These are phyloP conservation scores for Drosophila leonis DNA, from an alignment of 2,888 invertebrate species.

Conservation along the genomic window DNA sequence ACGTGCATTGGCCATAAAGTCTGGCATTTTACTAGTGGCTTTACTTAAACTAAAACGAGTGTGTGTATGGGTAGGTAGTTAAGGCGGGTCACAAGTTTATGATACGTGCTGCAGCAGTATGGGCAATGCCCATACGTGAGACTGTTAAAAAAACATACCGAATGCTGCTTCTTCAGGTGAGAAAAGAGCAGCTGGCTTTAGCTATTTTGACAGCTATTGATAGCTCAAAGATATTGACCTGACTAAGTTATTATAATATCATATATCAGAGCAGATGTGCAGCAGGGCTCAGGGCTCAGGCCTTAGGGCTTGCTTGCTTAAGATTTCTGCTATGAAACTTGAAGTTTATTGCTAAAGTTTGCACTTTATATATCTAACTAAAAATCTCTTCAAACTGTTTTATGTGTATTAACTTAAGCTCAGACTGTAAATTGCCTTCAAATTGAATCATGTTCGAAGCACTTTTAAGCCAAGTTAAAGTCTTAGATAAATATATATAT, in stretches of 20 bases:
- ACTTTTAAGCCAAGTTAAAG: not conserved
- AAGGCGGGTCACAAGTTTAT: conserved; percentile 22
- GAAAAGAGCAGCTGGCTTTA: conserved; percentile 8
- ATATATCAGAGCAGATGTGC: conserved; percentile 5
- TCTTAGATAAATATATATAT: not conserved
- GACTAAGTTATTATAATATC: conserved; percentile 5
- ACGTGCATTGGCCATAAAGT: conserved; percentile 71
- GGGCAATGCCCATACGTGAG: conserved; percentile 27
- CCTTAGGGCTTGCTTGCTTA: too few relatives aligned
- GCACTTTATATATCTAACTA: not conserved
- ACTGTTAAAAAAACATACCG: conserved; percentile 40
- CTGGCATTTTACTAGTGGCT: conserved; percentile 68
- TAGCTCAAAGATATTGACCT: conserved; percentile 14
- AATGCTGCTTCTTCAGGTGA: conserved; percentile 23
- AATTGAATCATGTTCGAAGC: not conserved
- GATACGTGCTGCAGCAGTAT: conserved; percentile 7
- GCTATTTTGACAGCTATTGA: conserved; percentile 17
- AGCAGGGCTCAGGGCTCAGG: not conserved
- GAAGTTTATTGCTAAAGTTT: conserved; percentile 1
- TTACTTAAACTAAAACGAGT: conserved; percentile 56
- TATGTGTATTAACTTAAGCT: not conserved
- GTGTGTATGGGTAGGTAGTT: not conserved
- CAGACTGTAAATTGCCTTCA: not conserved
- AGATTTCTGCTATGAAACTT: not conserved
- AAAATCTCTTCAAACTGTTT: not conserved